Evolutionary conservation across 2,797 vertebrate species (phyloP), one percentile per base, ranked within the genome.

Genomic region (Pseudopleuronectes americanus): DNA sequence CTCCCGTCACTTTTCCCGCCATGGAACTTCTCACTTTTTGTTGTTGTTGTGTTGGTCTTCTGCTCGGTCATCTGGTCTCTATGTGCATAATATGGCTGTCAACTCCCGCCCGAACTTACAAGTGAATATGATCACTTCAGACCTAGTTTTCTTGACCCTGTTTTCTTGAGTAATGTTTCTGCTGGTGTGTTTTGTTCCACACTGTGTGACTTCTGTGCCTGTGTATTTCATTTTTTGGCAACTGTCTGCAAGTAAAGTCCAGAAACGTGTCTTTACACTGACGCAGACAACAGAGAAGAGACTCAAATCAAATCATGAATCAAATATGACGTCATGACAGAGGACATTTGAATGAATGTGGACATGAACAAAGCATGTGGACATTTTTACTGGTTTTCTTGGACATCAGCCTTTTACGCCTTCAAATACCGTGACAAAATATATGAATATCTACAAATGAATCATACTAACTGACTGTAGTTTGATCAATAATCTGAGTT

Each of bases 61-160:
- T 83, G 87, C 87, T 91, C 58, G 26, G 77, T 86, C 83, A 61
- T 67, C 75, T 77, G n/a, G 86, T 92, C 79, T 93, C 81, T 90
- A 61, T 89, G 86, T 92, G 91, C 90, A 85, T 77, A 79, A 81
- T 70, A 57, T 77, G 68, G 74, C 72, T 89, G 74, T 85, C 74
- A 55, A 41, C 66, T 83, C 80, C 64, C 58, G 59, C 72, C 63
- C 58, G 75, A 71, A 84, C 75, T 66, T 59, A 59, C 38, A 57
- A 54, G 72, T 78, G 63, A 81, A 79, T 73, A 79, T 70, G 74
- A 73, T 62, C 28, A 66, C 76, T 69, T 90, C 71, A 74, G 63
- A 76, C 47, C 28, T 57, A 54, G 71, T 78, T 77, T 76, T 80
- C 24, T 21, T 31, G 31, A 31, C 8, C 8, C 31, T 2, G 31